phyloP scores from a whole-genome alignment of 2,888 invertebrate genomes.

The Drosophila tanythrix region DNA sequence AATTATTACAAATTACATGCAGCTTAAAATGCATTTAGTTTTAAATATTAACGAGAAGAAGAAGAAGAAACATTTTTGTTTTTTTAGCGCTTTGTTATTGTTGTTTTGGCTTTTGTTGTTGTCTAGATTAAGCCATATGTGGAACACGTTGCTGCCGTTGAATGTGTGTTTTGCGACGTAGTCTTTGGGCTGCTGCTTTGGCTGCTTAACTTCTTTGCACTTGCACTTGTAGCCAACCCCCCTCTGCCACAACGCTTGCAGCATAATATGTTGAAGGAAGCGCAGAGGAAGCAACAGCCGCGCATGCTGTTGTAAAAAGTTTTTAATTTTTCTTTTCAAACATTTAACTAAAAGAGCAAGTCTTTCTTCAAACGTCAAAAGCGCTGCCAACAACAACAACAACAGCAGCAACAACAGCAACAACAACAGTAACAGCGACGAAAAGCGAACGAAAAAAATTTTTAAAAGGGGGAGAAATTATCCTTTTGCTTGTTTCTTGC shows the following conservation, averaged over 20 bases:
- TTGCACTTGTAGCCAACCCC: conserved; percentile 59
- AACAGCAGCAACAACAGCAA: conserved; percentile 12
- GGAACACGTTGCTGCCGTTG: conserved; percentile 41
- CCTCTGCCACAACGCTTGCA: conserved; percentile 36
- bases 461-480: conserved; percentile 33
- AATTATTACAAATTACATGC: neutral
- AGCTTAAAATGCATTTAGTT: conserved; percentile 9
- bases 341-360: conserved; percentile 81
- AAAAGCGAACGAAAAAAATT: conserved; percentile 8
- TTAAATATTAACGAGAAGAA: conserved; percentile 22
- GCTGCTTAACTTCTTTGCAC: conserved; percentile 76
- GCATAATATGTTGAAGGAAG: conserved; percentile 57
- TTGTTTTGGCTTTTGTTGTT: conserved; percentile 27
- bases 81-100: neutral
- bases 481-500: conserved; percentile 56
- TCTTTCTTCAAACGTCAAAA: conserved; percentile 39
- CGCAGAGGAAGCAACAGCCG: conserved; percentile 40
- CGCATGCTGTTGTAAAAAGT: conserved; percentile 77
- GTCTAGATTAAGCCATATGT: conserved; percentile 61
- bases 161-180: conserved; percentile 29
- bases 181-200: conserved; percentile 59
- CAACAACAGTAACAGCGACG: conserved; percentile 25
- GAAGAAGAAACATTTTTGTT: neutral
- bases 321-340: conserved; percentile 81
- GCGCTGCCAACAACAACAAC: conserved; percentile 27